These are phyloP conservation scores for Actinia equina DNA, from an alignment of 64 coral and sea anemone species.

Conservation along the genomic window DNA sequence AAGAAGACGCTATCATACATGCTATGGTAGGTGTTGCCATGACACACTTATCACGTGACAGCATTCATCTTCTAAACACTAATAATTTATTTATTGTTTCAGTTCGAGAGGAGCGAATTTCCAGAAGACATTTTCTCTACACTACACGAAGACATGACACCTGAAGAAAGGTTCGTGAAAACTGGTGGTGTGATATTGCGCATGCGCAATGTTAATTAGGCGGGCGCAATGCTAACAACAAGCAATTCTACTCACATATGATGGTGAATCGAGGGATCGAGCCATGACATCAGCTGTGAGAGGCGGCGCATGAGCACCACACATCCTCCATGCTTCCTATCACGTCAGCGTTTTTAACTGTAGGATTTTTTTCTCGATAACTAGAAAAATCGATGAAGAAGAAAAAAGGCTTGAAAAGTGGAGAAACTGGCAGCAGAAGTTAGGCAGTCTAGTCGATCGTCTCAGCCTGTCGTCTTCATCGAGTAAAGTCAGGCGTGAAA, in stretches of 20 bases:
- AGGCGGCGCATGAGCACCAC: too few relatives aligned
- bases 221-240: too few relatives aligned
- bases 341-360: background rate
- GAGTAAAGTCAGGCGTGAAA: background rate
- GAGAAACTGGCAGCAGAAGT: background rate
- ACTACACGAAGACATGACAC: slow-evolving; percentile 13
- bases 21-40: background rate
- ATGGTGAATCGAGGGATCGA: too few relatives aligned
- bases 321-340: too few relatives aligned
- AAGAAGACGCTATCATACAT: slow-evolving; percentile 6
- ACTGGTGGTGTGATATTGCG: background rate
- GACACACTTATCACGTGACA: background rate
- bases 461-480: background rate
- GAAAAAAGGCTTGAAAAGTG: background rate
- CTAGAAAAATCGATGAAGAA: background rate
- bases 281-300: too few relatives aligned
- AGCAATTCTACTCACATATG: too few relatives aligned
- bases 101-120: background rate
- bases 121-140: background rate
- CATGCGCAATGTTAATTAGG: background rate
- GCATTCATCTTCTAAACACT: background rate
- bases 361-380: background rate
- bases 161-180: slow-evolving; percentile 11
- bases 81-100: background rate
- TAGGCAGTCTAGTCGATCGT: background rate